Conservation (phyloP, 1,140 invertebrate species). For the Heliconius melpomene region DNA sequence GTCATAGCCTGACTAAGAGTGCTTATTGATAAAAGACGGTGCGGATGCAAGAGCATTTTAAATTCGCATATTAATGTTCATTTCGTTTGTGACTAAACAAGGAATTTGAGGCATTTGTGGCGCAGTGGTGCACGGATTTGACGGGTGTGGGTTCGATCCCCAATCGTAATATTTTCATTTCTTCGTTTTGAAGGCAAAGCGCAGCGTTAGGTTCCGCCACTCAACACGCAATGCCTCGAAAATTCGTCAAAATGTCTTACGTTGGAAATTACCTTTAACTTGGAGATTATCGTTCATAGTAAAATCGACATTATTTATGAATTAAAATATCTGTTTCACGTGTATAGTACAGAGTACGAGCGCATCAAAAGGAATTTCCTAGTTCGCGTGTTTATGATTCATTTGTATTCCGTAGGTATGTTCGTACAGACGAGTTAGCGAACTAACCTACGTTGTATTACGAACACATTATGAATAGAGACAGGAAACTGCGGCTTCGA, state of each 20-base stretch:
- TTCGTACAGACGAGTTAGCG: slow-evolving; percentile 48
- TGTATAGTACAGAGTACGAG: slow-evolving; percentile 44
- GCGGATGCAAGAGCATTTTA: slow-evolving; percentile 10
- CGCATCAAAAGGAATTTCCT: slow-evolving; percentile 71
- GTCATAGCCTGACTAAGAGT: slow-evolving; percentile 42
- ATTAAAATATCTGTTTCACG: slow-evolving; percentile 39
- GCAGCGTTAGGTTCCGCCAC: too few relatives aligned
- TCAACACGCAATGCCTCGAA: too few relatives aligned
- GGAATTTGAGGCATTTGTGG: background rate
- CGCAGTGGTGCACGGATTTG: too few relatives aligned
- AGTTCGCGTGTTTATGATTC: slow-evolving; percentile 70
- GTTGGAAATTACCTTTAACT: background rate
- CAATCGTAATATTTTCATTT: too few relatives aligned
- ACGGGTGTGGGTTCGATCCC: too few relatives aligned
- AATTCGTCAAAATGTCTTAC: background rate
- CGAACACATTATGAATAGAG: slow-evolving; percentile 47
- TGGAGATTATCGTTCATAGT: background rate
- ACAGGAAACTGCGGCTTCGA: slow-evolving; percentile 58
- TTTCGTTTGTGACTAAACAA: background rate
- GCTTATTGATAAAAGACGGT: slow-evolving; percentile 26
- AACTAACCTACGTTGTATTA: slow-evolving; percentile 61
- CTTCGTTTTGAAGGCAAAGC: too few relatives aligned
- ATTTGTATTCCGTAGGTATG: slow-evolving; percentile 66
- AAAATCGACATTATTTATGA: slow-evolving; percentile 29
- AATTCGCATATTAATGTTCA: slow-evolving; percentile 11